Conservation (phyloP, 2,888 invertebrate genomes). For the Cyclophora albipunctata region DNA sequence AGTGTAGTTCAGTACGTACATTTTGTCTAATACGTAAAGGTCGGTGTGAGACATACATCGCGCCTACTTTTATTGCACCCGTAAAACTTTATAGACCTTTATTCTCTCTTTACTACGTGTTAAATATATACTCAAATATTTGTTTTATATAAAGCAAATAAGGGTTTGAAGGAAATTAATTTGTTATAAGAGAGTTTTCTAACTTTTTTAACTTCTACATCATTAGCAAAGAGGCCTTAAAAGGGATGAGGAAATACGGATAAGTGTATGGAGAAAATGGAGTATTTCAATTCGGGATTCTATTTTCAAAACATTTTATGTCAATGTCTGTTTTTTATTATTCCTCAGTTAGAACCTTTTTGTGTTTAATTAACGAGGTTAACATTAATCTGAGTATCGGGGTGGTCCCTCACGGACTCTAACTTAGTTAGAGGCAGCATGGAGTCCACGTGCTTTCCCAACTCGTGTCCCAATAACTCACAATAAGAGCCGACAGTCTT, state of each 20-base stretch:
- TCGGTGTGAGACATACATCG: conserved; percentile 16
- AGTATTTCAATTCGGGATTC: no score
- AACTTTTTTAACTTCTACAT: no score
- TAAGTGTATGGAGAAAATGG: no score
- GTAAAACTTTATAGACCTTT: conserved; percentile 44
- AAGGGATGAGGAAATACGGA: no score
- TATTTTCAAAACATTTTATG: no score
- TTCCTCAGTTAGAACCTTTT: no score
- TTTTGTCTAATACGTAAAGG: neutral
- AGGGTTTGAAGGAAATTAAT: no score
- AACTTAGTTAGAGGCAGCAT: conserved; percentile 44
- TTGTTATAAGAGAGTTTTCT: no score
- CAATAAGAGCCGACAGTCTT: conserved; percentile 22
- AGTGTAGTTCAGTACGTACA: neutral
- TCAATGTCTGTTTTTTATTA: no score
- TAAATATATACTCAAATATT: conserved; percentile 24
- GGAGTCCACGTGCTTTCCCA: conserved; percentile 22
- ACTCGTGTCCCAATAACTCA: conserved; percentile 17
- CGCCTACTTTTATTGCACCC: conserved; percentile 37
- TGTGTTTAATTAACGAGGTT: conserved; percentile 44
- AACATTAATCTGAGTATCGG: conserved; percentile 46
- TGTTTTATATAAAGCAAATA: no score
- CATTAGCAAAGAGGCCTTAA: no score
- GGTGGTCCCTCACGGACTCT: conserved; percentile 40
- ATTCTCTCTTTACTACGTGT: conserved; percentile 40